These are phyloP conservation scores for Hydrotaea cyrtoneurina DNA, from an alignment of 2,888 invertebrate species.

Conservation along the genomic window DNA sequence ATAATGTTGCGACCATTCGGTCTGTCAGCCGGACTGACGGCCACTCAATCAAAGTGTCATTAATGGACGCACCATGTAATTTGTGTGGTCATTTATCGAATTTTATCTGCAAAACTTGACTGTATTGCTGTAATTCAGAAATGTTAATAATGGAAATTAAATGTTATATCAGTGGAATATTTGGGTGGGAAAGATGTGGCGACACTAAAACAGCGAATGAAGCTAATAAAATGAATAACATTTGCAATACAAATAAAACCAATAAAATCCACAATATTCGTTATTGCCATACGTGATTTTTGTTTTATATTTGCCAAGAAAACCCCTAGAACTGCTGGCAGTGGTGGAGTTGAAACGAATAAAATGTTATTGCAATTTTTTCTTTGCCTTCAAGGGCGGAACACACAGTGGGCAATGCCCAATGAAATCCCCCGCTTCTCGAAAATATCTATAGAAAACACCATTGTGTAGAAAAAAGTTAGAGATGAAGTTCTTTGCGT, in stretches of 20 bases:
- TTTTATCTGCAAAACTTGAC: background rate
- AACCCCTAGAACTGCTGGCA: background rate
- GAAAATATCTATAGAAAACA: too few relatives aligned
- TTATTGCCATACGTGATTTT: background rate
- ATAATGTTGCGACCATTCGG: background rate
- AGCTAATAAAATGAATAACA: background rate
- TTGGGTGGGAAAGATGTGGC: background rate
- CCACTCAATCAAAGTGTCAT: constrained; percentile 26
- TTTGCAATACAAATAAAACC: background rate
- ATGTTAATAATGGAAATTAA: constrained; percentile 5
- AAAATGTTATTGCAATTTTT: background rate
- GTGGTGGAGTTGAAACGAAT: background rate
- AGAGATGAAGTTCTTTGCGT: too few relatives aligned
- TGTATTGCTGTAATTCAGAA: background rate
- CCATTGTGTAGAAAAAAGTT: too few relatives aligned
- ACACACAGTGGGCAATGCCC: too few relatives aligned
- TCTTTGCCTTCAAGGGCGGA: background rate
- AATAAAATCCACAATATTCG: background rate
- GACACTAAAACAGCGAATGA: background rate
- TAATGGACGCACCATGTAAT: too few relatives aligned
- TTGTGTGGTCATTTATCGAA: background rate
- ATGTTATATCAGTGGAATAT: background rate
- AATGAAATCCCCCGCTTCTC: too few relatives aligned
- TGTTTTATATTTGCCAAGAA: background rate
- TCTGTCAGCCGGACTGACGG: background rate